These are phyloP conservation scores for Drosophila nr. perissopoda DNA, from an alignment of 2,888 invertebrate genomes.

Conservation along the genomic window DNA sequence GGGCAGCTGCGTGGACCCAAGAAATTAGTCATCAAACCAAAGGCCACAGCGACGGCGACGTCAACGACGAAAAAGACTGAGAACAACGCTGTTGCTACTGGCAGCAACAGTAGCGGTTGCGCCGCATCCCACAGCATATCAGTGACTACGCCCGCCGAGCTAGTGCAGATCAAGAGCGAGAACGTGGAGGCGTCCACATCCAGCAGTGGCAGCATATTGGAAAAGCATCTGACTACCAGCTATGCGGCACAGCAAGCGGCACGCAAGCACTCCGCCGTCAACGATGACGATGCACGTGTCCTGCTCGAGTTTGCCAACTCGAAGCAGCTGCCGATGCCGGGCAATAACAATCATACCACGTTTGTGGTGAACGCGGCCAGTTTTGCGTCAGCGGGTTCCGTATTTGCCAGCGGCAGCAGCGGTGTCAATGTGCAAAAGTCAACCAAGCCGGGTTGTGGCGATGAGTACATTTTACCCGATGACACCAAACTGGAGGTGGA, in stretches of 20 bases:
- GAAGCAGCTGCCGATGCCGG: constrained; percentile 59
- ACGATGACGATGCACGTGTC: constrained; percentile 81
- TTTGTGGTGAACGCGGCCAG: constrained; percentile 71
- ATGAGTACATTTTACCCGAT: constrained; percentile 74
- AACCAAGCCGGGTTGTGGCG: constrained; percentile 55
- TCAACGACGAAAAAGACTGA: constrained; percentile 67
- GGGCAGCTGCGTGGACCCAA: constrained; percentile 77
- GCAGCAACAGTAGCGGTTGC: constrained; percentile 38
- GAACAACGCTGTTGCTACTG: constrained; percentile 25
- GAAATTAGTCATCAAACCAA: constrained; percentile 84
- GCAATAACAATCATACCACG: constrained; percentile 56
- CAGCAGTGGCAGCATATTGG: constrained; percentile 73
- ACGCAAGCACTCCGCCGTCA: constrained; percentile 57
- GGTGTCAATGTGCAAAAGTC: constrained; percentile 21
- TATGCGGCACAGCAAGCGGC: constrained; percentile 37
- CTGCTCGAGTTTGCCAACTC: constrained; percentile 82
- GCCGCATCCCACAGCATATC: constrained; percentile 54
- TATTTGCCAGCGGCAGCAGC: constrained; percentile 68
- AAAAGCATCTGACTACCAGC: constrained; percentile 75
- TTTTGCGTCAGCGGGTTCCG: constrained; percentile 81
- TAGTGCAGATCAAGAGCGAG: constrained; percentile 76
- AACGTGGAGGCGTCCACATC: constrained; percentile 43
- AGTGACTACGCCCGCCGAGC: constrained; percentile 42
- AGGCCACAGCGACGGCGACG: constrained; percentile 58
- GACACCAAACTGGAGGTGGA: constrained; percentile 72